Conservation (phyloP, 2,797 vertebrate genomes). For the Liparis tanakae region DNA sequence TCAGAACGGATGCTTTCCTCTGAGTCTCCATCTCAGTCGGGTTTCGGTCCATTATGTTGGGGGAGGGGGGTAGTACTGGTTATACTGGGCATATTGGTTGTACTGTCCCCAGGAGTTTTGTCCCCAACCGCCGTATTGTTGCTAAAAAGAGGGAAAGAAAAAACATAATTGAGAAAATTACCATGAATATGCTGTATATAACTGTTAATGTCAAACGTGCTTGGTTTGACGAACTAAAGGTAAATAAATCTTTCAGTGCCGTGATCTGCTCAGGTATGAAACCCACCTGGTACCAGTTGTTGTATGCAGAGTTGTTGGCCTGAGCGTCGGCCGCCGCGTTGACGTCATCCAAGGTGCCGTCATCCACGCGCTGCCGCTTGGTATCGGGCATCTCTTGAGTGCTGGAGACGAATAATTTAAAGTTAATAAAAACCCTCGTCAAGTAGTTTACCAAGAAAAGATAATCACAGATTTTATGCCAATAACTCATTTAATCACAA, state of each 20-base stretch:
- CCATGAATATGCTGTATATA: not conserved
- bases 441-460: not conserved
- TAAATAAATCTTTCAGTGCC: not conserved
- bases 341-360: constrained; percentile 73
- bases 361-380: constrained; percentile 91
- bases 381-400: constrained; percentile 92
- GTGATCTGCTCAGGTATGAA: not conserved
- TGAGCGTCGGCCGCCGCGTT: constrained; percentile 88
- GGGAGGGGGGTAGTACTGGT: constrained; percentile 96
- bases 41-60: constrained; percentile 86
- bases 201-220: not conserved
- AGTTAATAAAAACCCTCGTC: constrained; percentile 6
- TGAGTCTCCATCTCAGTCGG: constrained; percentile 49
- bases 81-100: constrained; percentile 86
- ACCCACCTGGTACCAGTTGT: constrained; percentile 98
- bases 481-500: not conserved
- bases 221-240: not conserved
- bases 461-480: not conserved
- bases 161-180: rapidly evolving
- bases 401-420: constrained; percentile 67
- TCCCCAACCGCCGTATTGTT: constrained; percentile 90
- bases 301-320: constrained; percentile 91
- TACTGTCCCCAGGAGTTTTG: constrained; percentile 94
- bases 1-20: constrained; percentile 56
- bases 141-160: constrained; percentile 40